Evolutionary conservation across 2,888 invertebrate genomes (phyloP), one percentile per base, ranked within the genome.

Genomic region (Lissonota sp.): DNA sequence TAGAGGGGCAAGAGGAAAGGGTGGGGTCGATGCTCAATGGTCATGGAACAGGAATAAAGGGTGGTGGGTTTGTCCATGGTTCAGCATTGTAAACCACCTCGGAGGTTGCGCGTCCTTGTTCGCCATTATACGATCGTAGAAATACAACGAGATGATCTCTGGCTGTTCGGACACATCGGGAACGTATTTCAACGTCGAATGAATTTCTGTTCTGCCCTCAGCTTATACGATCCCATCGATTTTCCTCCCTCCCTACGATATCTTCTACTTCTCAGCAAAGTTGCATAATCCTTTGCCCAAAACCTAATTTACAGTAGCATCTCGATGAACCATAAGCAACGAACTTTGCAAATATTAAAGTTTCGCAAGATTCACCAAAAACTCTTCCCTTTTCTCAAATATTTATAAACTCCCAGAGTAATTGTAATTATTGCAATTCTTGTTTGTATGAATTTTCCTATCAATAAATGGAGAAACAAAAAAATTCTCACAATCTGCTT

Each of bases 121-220:
- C 53, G 67, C 42, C 51, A 51, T 60, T 58, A 69, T 63, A 63
- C 73, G 73, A 79, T 55, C 63, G 42, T 42, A 62, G 72, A 67
- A 77, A 67, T 79, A 67, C 72, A 62, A 79, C 55, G 72, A 62
- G 78, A 78, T 73, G 63, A 67, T 75, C 26, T 26, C 67, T 69
- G 78, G 78, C 78, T 67, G 81, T 79, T 82, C 26, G 81, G 81
- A 82, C 81, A 75, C 81, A 82, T 82, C 71, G 75, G 81, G 81
- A 71, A 82, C 81, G 81, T 82, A 82, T 82, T 82, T 82, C 81
- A 82, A 82, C 81, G 81, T 82, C 78, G 78, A 79, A 78, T 82
- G 81, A 78, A 82, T 82, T 75, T 82, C 75, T 82, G 75, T 75
- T 78, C 71, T 63, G 78, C 72, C 74, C 71, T 70, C 78, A 53